Conservation (phyloP, 2,797 vertebrate species). For the Odontamblyopus lacepedii region DNA sequence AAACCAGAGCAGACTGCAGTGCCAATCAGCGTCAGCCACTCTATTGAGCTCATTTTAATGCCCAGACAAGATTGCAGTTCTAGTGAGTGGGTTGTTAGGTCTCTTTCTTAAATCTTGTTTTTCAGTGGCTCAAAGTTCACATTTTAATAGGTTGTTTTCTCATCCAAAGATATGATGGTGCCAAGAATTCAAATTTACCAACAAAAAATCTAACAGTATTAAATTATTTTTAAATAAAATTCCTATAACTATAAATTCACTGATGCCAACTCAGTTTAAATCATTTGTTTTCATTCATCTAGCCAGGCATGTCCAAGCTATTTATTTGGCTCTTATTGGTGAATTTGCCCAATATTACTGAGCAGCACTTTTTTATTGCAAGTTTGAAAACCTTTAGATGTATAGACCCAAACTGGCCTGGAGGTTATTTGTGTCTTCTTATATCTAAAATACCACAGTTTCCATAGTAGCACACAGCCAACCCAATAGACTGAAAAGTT, state of each 20-base stretch:
- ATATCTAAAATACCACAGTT: constrained; percentile 3
- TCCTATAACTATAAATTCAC: not conserved
- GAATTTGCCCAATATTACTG: too few relatives aligned
- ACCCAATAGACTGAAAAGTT: constrained; percentile 18
- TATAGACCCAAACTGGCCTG: too few relatives aligned
- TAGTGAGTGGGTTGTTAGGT: constrained; percentile 2
- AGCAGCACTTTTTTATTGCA: too few relatives aligned
- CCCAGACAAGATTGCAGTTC: not conserved
- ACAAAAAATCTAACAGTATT: not conserved
- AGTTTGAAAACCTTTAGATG: too few relatives aligned
- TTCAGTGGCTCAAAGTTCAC: constrained; percentile 4
- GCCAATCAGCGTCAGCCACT: not conserved
- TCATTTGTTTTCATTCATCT: too few relatives aligned
- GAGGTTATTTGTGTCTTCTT: not conserved
- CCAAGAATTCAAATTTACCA: not conserved
- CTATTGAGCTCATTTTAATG: not conserved
- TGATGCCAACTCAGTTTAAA: too few relatives aligned
- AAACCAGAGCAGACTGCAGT: constrained; percentile 23
- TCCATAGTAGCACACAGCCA: constrained; percentile 19
- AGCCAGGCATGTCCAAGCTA: too few relatives aligned
- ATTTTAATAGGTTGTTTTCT: constrained; percentile 6
- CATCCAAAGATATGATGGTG: not conserved
- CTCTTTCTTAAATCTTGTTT: constrained; percentile 7
- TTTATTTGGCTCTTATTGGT: too few relatives aligned
- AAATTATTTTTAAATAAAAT: not conserved